Evolutionary conservation across 64 coral and sea anemone species (phyloP).

Genomic region (Cladopsammia gracilis): DNA sequence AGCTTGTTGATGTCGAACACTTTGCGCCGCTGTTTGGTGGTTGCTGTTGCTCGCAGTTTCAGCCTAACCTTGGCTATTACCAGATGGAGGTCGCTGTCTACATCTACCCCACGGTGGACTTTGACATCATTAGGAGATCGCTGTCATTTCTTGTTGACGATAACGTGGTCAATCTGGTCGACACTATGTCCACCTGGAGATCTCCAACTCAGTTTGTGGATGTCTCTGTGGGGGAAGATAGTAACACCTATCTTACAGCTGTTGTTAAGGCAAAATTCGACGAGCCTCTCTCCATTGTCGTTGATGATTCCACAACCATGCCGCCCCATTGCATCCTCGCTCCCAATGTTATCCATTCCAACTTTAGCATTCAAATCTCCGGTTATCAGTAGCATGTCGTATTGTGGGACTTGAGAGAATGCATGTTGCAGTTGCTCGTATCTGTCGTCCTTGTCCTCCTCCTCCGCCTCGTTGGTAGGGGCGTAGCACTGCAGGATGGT

Average conservation of each 20-base stretch:
- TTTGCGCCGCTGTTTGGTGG: not conserved
- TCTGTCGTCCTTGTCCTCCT: too few relatives aligned
- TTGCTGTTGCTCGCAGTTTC: conserved; percentile 1
- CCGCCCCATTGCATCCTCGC: not conserved
- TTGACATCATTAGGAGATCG: not conserved
- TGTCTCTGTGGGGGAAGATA: not conserved
- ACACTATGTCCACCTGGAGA: conserved; percentile 1
- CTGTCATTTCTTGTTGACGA: too few relatives aligned
- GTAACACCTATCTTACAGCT: not conserved
- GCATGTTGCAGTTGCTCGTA: too few relatives aligned
- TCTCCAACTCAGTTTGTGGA: conserved; percentile 11
- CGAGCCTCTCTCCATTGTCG: not conserved
- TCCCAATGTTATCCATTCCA: too few relatives aligned
- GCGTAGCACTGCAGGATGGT: not conserved
- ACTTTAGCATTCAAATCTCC: too few relatives aligned
- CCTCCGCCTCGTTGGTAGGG: conserved; percentile 7
- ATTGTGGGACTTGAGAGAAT: too few relatives aligned
- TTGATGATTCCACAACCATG: not conserved
- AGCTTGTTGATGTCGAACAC: not conserved
- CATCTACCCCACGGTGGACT: conserved; percentile 11
- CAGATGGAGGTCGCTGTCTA: conserved; percentile 10
- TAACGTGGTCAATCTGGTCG: not conserved
- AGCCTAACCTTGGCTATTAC: not conserved
- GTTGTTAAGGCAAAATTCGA: not conserved
- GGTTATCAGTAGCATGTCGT: too few relatives aligned